A percentile compares a stretch with the other conserved stretches of the same genome.
These are phyloP conservation scores for Gisinianus flammeolus DNA, from an alignment of 2,888 invertebrate species.

Conservation along the genomic window DNA sequence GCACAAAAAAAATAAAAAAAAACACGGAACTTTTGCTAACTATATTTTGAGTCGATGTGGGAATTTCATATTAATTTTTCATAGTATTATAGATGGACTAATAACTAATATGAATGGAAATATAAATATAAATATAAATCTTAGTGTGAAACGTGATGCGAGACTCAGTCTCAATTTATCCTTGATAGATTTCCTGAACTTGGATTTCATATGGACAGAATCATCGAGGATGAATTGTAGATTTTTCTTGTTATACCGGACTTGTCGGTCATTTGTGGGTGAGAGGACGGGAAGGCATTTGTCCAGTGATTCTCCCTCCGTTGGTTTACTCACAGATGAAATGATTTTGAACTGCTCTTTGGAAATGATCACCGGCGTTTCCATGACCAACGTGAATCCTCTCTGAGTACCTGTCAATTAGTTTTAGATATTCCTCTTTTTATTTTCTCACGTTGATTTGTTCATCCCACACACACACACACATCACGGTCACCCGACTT, in stretches of 20 bases:
- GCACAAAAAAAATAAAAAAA: no score
- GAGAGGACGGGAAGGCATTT: constrained; percentile 28
- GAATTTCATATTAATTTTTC: no score
- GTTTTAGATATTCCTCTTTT: no score
- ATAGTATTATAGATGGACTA: no score
- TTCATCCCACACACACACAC: no score
- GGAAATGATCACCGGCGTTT: constrained; percentile 40
- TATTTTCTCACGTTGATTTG: no score
- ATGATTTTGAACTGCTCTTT: constrained; percentile 38
- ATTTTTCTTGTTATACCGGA: constrained; percentile 45
- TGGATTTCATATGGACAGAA: constrained; percentile 46
- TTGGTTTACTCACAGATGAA: constrained; percentile 16
- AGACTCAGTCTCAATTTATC: background rate
- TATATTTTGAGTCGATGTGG: no score
- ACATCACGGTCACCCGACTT: no score
- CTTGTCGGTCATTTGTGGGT: constrained; percentile 1
- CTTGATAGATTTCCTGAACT: constrained; percentile 9
- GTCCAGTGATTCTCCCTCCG: background rate
- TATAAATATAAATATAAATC: no score
- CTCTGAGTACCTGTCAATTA: no score
- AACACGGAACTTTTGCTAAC: no score
- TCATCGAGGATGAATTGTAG: constrained; percentile 48
- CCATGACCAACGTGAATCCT: constrained; percentile 42
- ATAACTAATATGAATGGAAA: no score
- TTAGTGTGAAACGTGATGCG: background rate